Base-by-base conservation (phyloP, 2,797 vertebrate genomes). In the Gallinago stenura region DNA sequence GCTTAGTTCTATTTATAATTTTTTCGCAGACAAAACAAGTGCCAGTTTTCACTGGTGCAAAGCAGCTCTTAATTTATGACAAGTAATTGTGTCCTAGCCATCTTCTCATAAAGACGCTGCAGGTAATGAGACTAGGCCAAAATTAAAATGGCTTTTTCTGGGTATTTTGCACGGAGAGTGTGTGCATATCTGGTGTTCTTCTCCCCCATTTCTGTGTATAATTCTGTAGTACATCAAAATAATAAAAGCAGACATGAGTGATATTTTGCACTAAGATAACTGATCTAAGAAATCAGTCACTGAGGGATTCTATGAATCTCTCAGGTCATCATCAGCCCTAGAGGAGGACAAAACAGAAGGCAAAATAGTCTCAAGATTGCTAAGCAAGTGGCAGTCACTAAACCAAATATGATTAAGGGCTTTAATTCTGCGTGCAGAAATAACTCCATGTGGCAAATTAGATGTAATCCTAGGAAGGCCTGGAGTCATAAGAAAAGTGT, bases 341-440 rank as follows among this genome's bases (percentile, higher is more conserved):
- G 13, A 79, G 61, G 26, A 64, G 21, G 56, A 61, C 28, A 77
- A 79, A 75, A 72, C 51, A 62, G 45, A 90, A 93, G 76, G n/a
- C 26, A 83, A 92, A 80, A 89, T 72, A 64, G 22, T 89, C 61
- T 92, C 60, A 75, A 69, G 54, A 88, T 62, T 77, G 31, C 33
- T 91, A 78, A 95, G 33, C 76, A 83, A 96, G 95, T 89, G 64
- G 21, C 53, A 92, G 64, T 85, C 70, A 85, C 82, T 90, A 97
- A 96, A 83, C 77, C 51, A 96, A 93, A 90, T 62, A 83, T 93
- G 79, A 94, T 90, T 87, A 97, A 96, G 41, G 18, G 9, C 61
- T 95, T 94, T 95, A 94, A 96, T 96, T 95, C 88, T 82, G 57
- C 81, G 54, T 86, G 85, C 87, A 95, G 89, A 97, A 97, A 92